phyloP scores from a whole-genome alignment of 1,140 invertebrate genomes.

The Hypothenemus hampei region DNA sequence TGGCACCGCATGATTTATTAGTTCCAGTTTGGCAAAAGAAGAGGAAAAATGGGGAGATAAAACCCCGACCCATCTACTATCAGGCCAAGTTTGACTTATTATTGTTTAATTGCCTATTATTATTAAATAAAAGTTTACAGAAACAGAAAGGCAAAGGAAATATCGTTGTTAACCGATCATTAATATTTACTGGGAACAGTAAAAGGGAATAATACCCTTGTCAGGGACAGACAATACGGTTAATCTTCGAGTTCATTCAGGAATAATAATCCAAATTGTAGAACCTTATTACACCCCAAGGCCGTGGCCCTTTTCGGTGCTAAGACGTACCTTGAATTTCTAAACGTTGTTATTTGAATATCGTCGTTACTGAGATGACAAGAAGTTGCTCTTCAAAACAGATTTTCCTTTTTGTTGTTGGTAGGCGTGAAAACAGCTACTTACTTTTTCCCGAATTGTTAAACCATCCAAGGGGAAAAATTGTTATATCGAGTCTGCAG shows the following conservation, averaged over 20 bases:
- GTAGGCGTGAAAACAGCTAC: too few relatives aligned
- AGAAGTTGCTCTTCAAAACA: too few relatives aligned
- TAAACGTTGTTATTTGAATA: too few relatives aligned
- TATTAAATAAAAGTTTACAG: neutral
- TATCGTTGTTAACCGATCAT: conserved; percentile 11
- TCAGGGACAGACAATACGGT: conserved; percentile 15
- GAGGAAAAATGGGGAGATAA: neutral
- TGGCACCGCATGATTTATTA: neutral
- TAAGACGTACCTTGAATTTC: too few relatives aligned
- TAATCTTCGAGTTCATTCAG: conserved; percentile 13
- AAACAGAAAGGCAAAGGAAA: neutral
- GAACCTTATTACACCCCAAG: neutral
- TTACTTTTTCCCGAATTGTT: too few relatives aligned
- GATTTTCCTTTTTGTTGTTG: too few relatives aligned
- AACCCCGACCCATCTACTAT: neutral
- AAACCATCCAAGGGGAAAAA: too few relatives aligned
- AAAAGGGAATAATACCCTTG: conserved; percentile 15
- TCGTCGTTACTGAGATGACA: too few relatives aligned
- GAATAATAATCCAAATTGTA: conserved; percentile 6
- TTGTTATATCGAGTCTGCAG: too few relatives aligned
- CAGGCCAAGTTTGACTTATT: neutral
- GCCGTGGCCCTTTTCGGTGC: too few relatives aligned
- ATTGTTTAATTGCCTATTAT: neutral
- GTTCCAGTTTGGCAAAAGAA: neutral
- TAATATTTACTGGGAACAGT: conserved; percentile 5